Base-by-base conservation (phyloP, 2,888 invertebrate species). In the Conchocele bisecta region DNA sequence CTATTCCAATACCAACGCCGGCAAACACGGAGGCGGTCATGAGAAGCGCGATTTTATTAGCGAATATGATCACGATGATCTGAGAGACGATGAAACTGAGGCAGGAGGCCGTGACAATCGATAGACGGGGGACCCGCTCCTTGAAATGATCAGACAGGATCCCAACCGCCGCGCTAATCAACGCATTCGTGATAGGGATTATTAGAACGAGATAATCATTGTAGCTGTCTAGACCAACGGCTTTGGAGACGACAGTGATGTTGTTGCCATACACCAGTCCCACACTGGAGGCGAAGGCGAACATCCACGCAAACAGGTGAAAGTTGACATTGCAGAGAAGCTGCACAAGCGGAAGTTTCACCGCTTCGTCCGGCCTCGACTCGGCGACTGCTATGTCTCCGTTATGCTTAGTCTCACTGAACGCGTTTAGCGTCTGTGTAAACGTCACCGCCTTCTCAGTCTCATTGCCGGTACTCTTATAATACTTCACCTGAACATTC, bases 191-290 rank as follows among this genome's bases (percentile, higher is more conserved):
- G 13, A 83, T 71, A 0, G 83, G 83, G 15, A 79, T 70, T 5
- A 81, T 66, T 5, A 81, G 39, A 2, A 75, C 69, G 5, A 83
- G 42, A 6, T 63, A 53, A 17, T 68, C 63, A 39, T 81, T 57
- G 22, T 78, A 66, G 6, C 44, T 20, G 37, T 70, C 63, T 4
- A 76, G 44, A 5, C 56, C 22, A 9, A 79, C 50, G 2, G 79
- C 70, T 24, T 69, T 56, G 9, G 75, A 71, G 13, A 78, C 64
- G 4, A 72, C 69, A 4, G 83, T 83, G 3, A 80, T 50, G 54
- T 81, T 80, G 46, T 75, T 76, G 3, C 64, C 69, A 53, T 71
- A 81, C 2, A 80, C 78, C 13, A 81, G 53, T 7, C 81, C 79
- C 15, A 83, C 75, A 17, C 58, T 44, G 6, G 83, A 75, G 15